Percentiles rank a stretch among this genome's conserved stretches.
Evolutionary conservation across 2,888 invertebrate genomes (phyloP).

Genomic region (Mythimna ferrago): DNA sequence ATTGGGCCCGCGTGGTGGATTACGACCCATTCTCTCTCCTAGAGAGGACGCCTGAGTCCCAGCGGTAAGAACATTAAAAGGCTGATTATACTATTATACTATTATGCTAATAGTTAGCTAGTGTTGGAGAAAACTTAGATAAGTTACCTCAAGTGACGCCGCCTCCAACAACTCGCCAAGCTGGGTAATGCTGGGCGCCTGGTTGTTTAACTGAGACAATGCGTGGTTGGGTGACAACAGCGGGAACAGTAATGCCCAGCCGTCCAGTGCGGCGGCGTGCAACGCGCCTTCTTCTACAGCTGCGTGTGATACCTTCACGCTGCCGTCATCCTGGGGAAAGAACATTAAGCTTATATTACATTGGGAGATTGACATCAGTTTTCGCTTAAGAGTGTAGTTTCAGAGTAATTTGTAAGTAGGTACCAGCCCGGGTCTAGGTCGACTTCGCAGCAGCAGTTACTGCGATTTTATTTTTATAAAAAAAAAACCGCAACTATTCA

Average conservation of each 20-base stretch:
- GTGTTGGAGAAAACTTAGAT: background rate
- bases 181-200: constrained; percentile 74
- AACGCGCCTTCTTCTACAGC: constrained; percentile 92
- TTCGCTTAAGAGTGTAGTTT: background rate
- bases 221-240: constrained; percentile 93
- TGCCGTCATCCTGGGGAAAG: constrained; percentile 92
- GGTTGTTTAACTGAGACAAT: constrained; percentile 86
- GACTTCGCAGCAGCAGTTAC: too few species aligned
- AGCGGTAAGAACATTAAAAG: too few species aligned
- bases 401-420: too few species aligned
- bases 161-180: constrained; percentile 92
- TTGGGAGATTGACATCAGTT: background rate
- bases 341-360: background rate
- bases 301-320: constrained; percentile 89
- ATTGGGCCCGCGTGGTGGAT: too few species aligned
- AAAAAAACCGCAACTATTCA: too few species aligned
- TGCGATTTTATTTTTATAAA: too few species aligned
- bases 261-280: constrained; percentile 96
- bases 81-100: too few species aligned
- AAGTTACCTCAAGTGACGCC: constrained; percentile 69
- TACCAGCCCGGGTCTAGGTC: too few species aligned
- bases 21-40: too few species aligned
- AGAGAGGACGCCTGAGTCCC: too few species aligned
- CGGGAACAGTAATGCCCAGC: constrained; percentile 98
- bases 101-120: too few species aligned